Base-by-base conservation (phyloP, 2,888 invertebrate genomes). In the Drosophila formosana region DNA sequence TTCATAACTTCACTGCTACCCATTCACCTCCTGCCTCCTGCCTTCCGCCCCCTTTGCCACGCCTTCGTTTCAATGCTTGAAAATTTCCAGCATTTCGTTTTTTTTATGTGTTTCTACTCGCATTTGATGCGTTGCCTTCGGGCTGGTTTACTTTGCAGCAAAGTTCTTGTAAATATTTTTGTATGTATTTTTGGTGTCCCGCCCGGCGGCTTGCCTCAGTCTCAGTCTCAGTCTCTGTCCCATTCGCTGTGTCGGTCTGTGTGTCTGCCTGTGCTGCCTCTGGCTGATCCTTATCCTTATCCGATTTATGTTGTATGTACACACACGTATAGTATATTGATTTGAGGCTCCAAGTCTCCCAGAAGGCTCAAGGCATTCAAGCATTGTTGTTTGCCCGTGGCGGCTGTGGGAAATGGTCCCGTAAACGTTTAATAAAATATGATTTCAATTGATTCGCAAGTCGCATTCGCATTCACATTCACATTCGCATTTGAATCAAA, bases 391-490 rank as follows among this genome's bases (percentile, higher is more conserved):
- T 72, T 66, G 66, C 70, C 73, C 49, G 66, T 71, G 71, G 82
- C 83, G 83, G 80, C 81, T 86, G 87, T 75, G 82, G 70, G 61
- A 84, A 83, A 87, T 83, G 82, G 80, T 75, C 72, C 82, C 71
- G 78, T 86, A 84, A 83, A 83, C 84, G 87, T 83, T 83, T 83
- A 83, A 83, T 87, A 83, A 83, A 83, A 84, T 83, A 83, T 83
- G 82, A 84, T 83, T 83, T 82, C 82, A 86, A 84, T 83, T 87
- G 83, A 87, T 78, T 83, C 82, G 74, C 82, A 72, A 83, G 74
- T 86, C 79, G 73, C 82, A 4, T 28, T 28, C 28, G 28, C 5
- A 28, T 28, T 28, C 28, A 7, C 30, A 30, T 30, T 28, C 28
- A 4, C 30, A 30, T 30, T 30, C 30, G 7, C 30, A 86, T 86